Base-by-base conservation (phyloP, 64 coral and sea anemone genomes). In the Stichodactyla mertensii region DNA sequence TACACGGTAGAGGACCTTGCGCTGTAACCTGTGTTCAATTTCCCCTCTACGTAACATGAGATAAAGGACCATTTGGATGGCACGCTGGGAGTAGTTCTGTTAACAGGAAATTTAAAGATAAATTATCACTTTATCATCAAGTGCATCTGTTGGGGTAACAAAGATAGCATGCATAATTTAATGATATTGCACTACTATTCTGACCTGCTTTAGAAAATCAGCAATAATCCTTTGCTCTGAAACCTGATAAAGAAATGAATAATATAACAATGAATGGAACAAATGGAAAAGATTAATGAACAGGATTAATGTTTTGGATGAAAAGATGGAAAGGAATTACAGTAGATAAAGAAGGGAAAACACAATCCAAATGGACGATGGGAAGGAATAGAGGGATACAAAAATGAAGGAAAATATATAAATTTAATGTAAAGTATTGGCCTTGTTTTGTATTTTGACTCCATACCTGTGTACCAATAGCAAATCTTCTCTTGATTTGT, bases 31-130 rank as follows among this genome's bases (percentile, higher is more conserved):
- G 61, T 98, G 95, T 79, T 94, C 95, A 56, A 98, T 74, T 81
- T 98, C 95, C 5, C 95, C 95, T 94, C 95, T 89, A 27, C 95
- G 82, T 64, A 98, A 54, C 95, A 98, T 98, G 58, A 98, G 92
- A 56, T 98, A 89, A 61, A 98, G 77, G 6, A 98, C 95, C 16
- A 92, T 98, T 54, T 94, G 89, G 52, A 98, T 92, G 14, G 95
- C 93, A 57, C 90, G 93, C 28, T 98, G 92, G 57, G 93, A 90
- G 36, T 98, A 98, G 89, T 98, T 98, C 96, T 98, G 57, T 19
- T 53, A 82, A 71, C 36, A 74, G 58, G 55, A 66, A 85, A 64
- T 12, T 61, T 15, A 61, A 13, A 16, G 59, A 16, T 61, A 61
- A 45, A 45, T 36, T 36, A 36, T 45, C 36, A 45, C 36, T 2